Conservation (phyloP, 1,140 invertebrate species). For the Pseudomyrmex concolor region DNA sequence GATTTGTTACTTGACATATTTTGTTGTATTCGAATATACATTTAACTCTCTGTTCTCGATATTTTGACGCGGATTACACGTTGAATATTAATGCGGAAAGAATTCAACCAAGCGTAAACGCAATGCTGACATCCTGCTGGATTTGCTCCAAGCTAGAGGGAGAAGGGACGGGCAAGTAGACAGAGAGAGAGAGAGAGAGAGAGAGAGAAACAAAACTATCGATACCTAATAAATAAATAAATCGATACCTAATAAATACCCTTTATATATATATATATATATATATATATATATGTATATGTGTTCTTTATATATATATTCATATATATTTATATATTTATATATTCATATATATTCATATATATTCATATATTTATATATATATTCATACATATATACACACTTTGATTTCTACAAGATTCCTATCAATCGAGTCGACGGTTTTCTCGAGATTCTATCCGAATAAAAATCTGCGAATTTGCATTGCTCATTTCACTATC, state of each 20-base stretch:
- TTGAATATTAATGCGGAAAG: slow-evolving; percentile 47
- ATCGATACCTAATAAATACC: no score
- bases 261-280: slow-evolving; percentile 52
- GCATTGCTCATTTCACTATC: neutral
- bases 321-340: slow-evolving; percentile 46
- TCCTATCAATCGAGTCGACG: slow-evolving; percentile 65
- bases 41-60: neutral
- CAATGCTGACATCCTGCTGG: slow-evolving; percentile 48
- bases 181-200: neutral
- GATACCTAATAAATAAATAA: no score
- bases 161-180: neutral
- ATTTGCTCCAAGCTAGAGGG: slow-evolving; percentile 47
- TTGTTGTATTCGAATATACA: no score
- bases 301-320: no score
- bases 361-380: no score
- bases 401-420: slow-evolving; percentile 43
- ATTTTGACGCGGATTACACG: slow-evolving; percentile 1
- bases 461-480: slow-evolving; percentile 57
- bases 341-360: no score
- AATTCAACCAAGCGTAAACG: slow-evolving; percentile 59
- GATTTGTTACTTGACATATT: neutral
- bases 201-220: no score
- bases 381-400: no score
- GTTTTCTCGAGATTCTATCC: slow-evolving; percentile 66
- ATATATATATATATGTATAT: no score